phyloP scores from a whole-genome alignment of 1,140 invertebrate genomes.

The Metaphire vulgaris region DNA sequence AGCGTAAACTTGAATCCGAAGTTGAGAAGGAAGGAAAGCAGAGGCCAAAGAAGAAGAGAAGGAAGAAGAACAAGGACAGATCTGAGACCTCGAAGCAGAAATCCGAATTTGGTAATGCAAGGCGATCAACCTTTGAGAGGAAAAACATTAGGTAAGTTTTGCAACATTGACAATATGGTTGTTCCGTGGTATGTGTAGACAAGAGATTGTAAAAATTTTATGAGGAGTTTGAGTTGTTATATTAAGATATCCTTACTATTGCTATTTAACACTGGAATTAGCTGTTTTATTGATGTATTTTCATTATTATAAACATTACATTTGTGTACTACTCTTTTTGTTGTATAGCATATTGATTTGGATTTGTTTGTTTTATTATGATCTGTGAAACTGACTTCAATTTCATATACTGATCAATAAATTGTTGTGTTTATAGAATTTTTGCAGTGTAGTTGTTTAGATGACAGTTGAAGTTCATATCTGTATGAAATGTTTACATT shows the following conservation, averaged over 20 bases:
- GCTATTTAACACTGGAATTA: neutral
- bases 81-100: neutral
- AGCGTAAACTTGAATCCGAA: conserved; percentile 55
- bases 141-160: conserved; percentile 40
- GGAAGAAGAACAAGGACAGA: conserved; percentile 15
- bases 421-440: too few species aligned
- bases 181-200: neutral
- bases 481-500: too few species aligned
- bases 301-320: neutral
- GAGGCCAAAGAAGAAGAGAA: conserved; percentile 25
- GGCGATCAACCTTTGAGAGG: conserved; percentile 31
- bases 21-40: conserved; percentile 20
- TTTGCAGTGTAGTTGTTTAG: too few species aligned
- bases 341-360: too few species aligned
- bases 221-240: conserved; percentile 2
- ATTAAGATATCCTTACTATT: conserved; percentile 7
- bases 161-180: neutral
- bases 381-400: too few species aligned
- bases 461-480: too few species aligned
- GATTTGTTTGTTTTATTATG: too few species aligned
- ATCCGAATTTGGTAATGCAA: conserved; percentile 14
- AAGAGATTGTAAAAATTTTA: neutral
- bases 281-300: neutral
- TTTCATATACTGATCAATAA: too few species aligned
- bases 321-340: conserved; percentile 14